Evolutionary conservation across 2,888 invertebrate species (phyloP).

Genomic region (Malthinus flaveolus): DNA sequence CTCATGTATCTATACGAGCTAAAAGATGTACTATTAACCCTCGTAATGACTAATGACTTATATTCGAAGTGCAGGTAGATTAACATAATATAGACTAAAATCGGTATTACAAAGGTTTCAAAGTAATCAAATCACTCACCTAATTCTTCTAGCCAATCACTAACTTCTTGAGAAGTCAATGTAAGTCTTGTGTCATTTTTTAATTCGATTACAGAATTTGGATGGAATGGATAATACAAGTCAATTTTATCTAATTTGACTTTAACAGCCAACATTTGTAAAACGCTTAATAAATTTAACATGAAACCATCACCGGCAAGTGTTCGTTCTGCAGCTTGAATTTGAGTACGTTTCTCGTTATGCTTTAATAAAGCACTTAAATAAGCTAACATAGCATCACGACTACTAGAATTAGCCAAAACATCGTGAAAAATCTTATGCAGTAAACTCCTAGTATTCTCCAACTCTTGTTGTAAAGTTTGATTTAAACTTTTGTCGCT

Average conservation of each 20-base stretch:
- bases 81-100: too few relatives aligned
- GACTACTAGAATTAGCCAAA: constrained; percentile 77
- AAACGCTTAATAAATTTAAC: constrained; percentile 87
- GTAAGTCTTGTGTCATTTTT: constrained; percentile 83
- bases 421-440: constrained; percentile 84
- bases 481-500: constrained; percentile 69
- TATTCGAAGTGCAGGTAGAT: too few relatives aligned
- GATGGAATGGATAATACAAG: constrained; percentile 85
- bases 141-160: constrained; percentile 71
- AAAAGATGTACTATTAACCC: too few relatives aligned
- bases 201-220: constrained; percentile 71
- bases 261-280: constrained; percentile 88
- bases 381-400: constrained; percentile 79
- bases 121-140: constrained; percentile 54
- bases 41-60: too few relatives aligned
- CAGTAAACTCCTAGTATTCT: constrained; percentile 74
- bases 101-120: background rate
- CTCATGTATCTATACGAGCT: too few relatives aligned
- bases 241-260: constrained; percentile 91
- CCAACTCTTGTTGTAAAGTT: constrained; percentile 77
- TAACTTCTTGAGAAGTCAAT: constrained; percentile 79
- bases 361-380: constrained; percentile 74
- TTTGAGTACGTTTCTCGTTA: constrained; percentile 87
- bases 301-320: constrained; percentile 94
- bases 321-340: constrained; percentile 85